These are phyloP conservation scores for Halichondria panicea DNA, from an alignment of 37 sponge, comb jelly and placozoan genomes.

Conservation along the genomic window DNA sequence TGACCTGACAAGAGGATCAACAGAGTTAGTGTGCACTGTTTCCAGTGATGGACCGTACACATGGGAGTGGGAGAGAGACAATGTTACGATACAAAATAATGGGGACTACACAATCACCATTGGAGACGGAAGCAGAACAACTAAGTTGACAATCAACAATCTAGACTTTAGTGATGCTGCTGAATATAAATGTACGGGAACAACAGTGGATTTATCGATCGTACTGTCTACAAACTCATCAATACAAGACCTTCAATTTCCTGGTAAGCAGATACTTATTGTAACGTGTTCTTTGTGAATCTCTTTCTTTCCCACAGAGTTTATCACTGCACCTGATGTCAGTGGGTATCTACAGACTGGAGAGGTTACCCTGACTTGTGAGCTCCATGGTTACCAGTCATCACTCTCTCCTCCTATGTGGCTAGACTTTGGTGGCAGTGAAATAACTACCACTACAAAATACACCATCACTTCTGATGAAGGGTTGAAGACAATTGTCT, in stretches of 20 bases:
- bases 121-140: conserved; percentile 42
- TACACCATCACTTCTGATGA: conserved; percentile 3
- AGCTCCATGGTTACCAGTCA: conserved; percentile 13
- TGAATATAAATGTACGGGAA: conserved; percentile 26
- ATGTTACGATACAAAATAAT: background rate
- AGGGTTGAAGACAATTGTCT: background rate
- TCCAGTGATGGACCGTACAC: conserved; percentile 3
- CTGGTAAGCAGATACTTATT: background rate
- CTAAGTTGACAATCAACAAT: conserved; percentile 17
- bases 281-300: background rate
- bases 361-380: conserved; percentile 4
- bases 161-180: conserved; percentile 19
- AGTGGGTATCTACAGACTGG: background rate
- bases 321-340: background rate
- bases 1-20: conserved; percentile 7
- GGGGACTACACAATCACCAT: background rate
- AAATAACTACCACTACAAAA: conserved; percentile 1
- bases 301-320: background rate
- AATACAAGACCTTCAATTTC: conserved; percentile 4
- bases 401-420: background rate
- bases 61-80: conserved; percentile 34
- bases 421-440: background rate
- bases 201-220: background rate
- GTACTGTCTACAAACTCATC: background rate
- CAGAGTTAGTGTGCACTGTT: conserved; percentile 33